Base-by-base conservation (phyloP, 92 coral and sea anemone species). In the Epizoanthus stellaris region DNA sequence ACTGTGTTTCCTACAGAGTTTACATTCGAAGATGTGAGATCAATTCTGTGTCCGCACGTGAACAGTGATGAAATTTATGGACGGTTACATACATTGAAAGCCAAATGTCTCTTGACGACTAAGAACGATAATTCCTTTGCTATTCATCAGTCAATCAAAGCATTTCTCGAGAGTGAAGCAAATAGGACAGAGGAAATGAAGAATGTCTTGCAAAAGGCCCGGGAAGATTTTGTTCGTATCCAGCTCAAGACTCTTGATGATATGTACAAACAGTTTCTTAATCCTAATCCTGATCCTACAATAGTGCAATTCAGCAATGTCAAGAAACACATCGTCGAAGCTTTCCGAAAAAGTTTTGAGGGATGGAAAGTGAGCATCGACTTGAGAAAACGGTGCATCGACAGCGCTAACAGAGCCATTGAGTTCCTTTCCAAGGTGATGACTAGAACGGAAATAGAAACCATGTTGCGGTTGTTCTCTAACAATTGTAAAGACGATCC, bases 341-440 rank as follows among this genome's bases (percentile, higher is more conserved):
- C 73, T 68, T 68, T 68, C 25, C 73, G 38, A 19, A 68, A 68
- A 38, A 17, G 47, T 25, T 9, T 68, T 68, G 47, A 38, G 49
- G 73, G 73, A 68, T 68, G 73, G 73, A 43, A 14, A 68, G 73
- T 68, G 73, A 68, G 8, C 73, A 47, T 34, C 11, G 73, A 19
- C 73, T 19, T 38, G 40, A 68, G 3, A 30, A 19, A 36, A 1
- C n/a, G 40, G 21, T 68, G 73, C 53, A 68, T 68, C 36, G 73
- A 67, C 73, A 67, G 45, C 19, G 4, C 45, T 42, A 67, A 67
- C 47, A 67, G 39, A 67, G 19, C 73, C 73, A 67, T 67, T 17
- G 73, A 67, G 73, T 67, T 67, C 47, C 73, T 67, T 19, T 67
- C 52, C 73, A 67, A 67, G 73, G 52, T 67, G 42, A 67, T 67